These are phyloP conservation scores for Adineta ricciae DNA, from an alignment of 2,888 invertebrate genomes.

Conservation along the genomic window DNA sequence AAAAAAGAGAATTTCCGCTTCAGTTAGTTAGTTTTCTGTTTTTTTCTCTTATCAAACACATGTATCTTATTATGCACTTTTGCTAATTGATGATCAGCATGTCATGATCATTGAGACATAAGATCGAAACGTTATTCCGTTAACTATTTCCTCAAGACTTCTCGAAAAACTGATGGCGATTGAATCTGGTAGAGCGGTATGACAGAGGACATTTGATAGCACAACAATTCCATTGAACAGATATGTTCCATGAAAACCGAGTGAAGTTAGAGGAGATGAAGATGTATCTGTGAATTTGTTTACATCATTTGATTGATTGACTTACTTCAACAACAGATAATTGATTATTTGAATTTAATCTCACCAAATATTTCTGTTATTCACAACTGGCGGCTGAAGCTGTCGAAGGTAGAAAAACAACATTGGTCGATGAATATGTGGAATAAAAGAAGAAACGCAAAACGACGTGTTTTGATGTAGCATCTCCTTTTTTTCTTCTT, in stretches of 20 bases:
- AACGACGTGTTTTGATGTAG: neutral
- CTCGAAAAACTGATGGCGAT: too few relatives aligned
- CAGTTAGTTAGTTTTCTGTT: neutral
- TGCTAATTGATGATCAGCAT: neutral
- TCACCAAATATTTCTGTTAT: neutral
- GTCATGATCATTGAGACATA: too few relatives aligned
- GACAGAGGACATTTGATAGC: too few relatives aligned
- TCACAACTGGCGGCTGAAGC: neutral
- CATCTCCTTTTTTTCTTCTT: neutral
- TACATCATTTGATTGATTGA: too few relatives aligned
- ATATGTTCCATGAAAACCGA: too few relatives aligned
- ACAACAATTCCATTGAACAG: too few relatives aligned
- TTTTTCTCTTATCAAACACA: neutral
- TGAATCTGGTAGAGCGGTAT: too few relatives aligned
- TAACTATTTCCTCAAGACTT: too few relatives aligned
- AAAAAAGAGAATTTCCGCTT: neutral
- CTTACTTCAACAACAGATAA: neutral
- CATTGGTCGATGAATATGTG: neutral
- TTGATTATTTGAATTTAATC: neutral
- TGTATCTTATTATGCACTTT: neutral
- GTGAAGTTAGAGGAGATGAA: too few relatives aligned
- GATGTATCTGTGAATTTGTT: too few relatives aligned
- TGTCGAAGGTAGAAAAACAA: neutral
- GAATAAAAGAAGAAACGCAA: neutral
- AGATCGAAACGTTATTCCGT: too few relatives aligned